A percentile compares a stretch with the other conserved stretches of the same genome.
These are phyloP conservation scores for Leucosticte australis DNA, from an alignment of 2,113 vertebrate species.

Conservation along the genomic window DNA sequence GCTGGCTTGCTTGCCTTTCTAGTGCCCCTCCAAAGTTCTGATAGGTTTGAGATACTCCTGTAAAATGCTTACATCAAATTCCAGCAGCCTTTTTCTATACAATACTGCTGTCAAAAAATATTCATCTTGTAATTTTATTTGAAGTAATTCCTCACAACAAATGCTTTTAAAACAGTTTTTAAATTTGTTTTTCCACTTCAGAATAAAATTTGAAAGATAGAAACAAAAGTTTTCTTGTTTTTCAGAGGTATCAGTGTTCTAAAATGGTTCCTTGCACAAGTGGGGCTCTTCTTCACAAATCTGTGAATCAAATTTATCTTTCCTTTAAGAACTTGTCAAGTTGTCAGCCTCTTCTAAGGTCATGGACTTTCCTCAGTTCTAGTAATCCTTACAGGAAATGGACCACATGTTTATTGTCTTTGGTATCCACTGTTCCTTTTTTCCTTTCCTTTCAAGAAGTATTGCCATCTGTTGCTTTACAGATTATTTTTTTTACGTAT, in stretches of 20 bases:
- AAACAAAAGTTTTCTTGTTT: background rate
- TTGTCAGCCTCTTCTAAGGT: background rate
- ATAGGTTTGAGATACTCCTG: background rate
- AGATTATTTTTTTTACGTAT: background rate
- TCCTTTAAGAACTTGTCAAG: background rate
- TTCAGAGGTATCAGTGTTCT: background rate
- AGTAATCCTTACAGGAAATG: background rate
- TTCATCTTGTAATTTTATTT: background rate
- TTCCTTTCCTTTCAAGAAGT: background rate
- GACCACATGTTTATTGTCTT: background rate
- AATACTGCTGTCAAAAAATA: background rate
- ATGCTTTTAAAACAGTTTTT: background rate
- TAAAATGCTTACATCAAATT: background rate
- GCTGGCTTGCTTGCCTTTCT: background rate
- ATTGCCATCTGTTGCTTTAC: background rate
- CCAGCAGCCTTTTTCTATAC: background rate
- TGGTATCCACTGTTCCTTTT: background rate
- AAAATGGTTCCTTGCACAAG: background rate
- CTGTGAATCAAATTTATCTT: background rate
- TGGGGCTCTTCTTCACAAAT: background rate
- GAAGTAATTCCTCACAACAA: background rate
- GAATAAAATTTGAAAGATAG: background rate
- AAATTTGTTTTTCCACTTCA: background rate
- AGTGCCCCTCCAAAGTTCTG: background rate
- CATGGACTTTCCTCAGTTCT: background rate